phyloP scores from a whole-genome alignment of 1,140 invertebrate genomes.

The Psix sp. region DNA sequence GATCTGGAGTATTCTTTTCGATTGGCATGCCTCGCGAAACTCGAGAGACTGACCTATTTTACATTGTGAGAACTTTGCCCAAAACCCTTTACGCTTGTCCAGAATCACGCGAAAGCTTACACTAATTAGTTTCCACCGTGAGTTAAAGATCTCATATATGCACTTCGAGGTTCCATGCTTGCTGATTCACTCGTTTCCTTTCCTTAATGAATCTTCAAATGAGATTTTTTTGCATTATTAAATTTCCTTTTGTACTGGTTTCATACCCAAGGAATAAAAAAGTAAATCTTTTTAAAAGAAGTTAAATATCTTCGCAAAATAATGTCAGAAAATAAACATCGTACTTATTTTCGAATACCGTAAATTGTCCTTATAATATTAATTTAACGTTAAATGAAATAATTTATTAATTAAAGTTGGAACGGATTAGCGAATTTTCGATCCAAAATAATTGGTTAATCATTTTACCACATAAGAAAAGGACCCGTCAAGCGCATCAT shows the following conservation, averaged over 20 bases:
- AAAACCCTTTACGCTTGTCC: conserved; percentile 56
- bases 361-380: too few species aligned
- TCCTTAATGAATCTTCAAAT: conserved; percentile 54
- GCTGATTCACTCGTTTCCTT: conserved; percentile 37
- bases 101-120: conserved; percentile 52
- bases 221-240: conserved; percentile 36
- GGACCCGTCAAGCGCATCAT: too few species aligned
- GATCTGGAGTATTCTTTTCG: conserved; percentile 12
- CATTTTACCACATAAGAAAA: too few species aligned
- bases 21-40: conserved; percentile 8
- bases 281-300: too few species aligned
- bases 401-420: too few species aligned
- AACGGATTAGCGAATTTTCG: too few species aligned
- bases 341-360: too few species aligned
- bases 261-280: too few species aligned
- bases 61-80: conserved; percentile 56
- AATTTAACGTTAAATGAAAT: too few species aligned
- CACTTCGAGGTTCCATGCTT: conserved; percentile 24
- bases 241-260: conserved; percentile 25
- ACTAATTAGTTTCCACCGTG: conserved; percentile 55
- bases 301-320: too few species aligned
- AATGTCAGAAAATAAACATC: too few species aligned
- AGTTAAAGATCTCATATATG: conserved; percentile 41
- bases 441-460: too few species aligned
- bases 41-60: conserved; percentile 51